Percentiles rank a stretch among this genome's conserved stretches.
Evolutionary conservation across 2,113 vertebrate species (phyloP).

Genomic region (Ellobius talpinus): DNA sequence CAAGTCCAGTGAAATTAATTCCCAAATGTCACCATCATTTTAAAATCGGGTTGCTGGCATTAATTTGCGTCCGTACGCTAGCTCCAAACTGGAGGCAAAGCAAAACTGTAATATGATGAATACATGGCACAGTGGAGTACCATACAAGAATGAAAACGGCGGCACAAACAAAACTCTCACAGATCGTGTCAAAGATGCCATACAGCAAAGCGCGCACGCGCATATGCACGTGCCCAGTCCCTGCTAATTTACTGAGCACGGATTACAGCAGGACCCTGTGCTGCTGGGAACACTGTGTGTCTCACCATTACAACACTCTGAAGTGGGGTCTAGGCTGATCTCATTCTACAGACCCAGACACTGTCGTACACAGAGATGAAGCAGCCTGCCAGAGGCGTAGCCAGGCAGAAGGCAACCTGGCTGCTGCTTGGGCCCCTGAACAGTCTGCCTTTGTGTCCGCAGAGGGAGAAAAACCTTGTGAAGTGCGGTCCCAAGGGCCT

Average conservation of each 20-base stretch:
- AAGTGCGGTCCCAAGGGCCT: background rate
- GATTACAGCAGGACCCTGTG: too few species aligned
- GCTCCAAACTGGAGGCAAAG: background rate
- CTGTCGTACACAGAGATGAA: constrained; percentile 27
- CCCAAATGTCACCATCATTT: background rate
- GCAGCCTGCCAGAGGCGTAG: background rate
- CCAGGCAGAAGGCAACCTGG: background rate
- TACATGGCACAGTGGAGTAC: too few species aligned
- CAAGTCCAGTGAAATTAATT: background rate
- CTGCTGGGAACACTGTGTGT: background rate
- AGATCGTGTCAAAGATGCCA: background rate
- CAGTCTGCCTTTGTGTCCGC: fast-evolving
- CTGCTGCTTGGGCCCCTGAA: too few species aligned
- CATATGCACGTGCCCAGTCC: background rate
- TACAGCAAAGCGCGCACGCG: fast-evolving
- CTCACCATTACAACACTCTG: background rate
- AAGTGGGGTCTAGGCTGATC: background rate
- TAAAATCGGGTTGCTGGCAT: background rate
- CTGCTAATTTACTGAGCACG: background rate
- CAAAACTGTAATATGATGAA: fast-evolving
- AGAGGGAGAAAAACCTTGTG: background rate
- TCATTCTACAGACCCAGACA: background rate
- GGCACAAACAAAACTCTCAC: fast-evolving
- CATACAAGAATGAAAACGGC: fast-evolving
- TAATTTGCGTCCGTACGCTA: background rate